Conservation (phyloP, 2,888 invertebrate species). For the Xestia xanthographa region DNA sequence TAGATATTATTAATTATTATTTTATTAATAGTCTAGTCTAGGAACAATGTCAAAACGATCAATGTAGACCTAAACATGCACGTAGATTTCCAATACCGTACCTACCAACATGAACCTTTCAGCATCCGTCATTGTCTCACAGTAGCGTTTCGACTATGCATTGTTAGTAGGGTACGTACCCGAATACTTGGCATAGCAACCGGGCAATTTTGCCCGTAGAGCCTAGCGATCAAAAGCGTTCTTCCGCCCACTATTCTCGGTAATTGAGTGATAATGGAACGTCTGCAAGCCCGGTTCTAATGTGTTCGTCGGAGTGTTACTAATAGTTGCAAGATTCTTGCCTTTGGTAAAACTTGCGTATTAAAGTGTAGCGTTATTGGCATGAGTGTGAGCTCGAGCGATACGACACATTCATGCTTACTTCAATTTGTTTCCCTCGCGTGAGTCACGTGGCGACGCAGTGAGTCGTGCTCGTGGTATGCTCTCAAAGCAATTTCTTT, state of each 20-base stretch:
- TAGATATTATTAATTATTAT: too few relatives aligned
- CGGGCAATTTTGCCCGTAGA: slow-evolving; percentile 35
- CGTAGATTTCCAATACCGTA: neutral
- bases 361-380: neutral
- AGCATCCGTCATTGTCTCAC: slow-evolving; percentile 26
- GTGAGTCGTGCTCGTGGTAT: neutral
- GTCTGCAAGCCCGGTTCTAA: slow-evolving; percentile 3
- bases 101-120: neutral
- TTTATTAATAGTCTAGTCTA: neutral
- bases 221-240: slow-evolving; percentile 35
- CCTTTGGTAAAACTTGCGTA: neutral
- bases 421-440: neutral
- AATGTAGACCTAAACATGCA: neutral
- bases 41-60: neutral
- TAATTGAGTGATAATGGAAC: slow-evolving; percentile 40
- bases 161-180: slow-evolving; percentile 31
- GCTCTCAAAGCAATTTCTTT: neutral
- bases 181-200: slow-evolving; percentile 47
- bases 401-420: neutral
- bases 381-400: neutral
- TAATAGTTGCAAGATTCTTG: neutral
- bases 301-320: slow-evolving; percentile 12
- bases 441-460: neutral
- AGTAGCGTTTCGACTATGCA: slow-evolving; percentile 14
- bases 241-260: slow-evolving; percentile 31